Base-by-base conservation (phyloP, 2,113 vertebrate species). In the Sander lucioperca region DNA sequence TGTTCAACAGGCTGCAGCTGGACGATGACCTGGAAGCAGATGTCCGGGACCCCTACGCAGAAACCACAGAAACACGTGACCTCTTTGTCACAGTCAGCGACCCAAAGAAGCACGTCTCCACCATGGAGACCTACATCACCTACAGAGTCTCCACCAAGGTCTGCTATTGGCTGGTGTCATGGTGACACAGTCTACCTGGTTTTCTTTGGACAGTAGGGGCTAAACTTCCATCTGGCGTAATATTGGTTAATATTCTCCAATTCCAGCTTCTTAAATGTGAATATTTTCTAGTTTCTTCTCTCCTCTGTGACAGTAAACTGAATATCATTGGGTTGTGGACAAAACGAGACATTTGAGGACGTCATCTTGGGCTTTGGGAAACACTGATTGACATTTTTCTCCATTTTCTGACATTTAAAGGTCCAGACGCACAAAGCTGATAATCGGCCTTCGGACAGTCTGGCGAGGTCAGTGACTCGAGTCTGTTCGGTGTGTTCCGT, bases 91-190 rank as follows among this genome's bases (percentile, higher is more conserved):
- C 96, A 0, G 98, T 99, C 1, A 97, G 99, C 53, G 97, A 99
- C 81, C 98, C 98, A 16, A 99, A 99, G 94, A 99, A 99, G 84
- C 98, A 99, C 0, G 97, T 99, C 30, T 99, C 97, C 81, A 98
- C 98, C 1, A 99, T 99, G 98, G 98, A 99, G 92, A 99, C 98
- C 0, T 99, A 98, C 82, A 98, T 99, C 93, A 99, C 98, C 0
- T 99, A 99, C 89, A 96, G 97, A 89, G 96, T 99, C 90, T 97
- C 96, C 74, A 98, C 98, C 77, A 99, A 98, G 96, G 98, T 99
- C 92, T 75, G 91, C 13, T 53, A 50, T 67, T 51, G 72, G 61
- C 73, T 51, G 45, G 14, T 76, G 66, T 82, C 59, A 53, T 43
- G n/a, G 18, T 59, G 19, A 72, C 64, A 1, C 30, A 30, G n/a